Conservation (phyloP, 2,113 vertebrate species). For the Spilogale gracilis region DNA sequence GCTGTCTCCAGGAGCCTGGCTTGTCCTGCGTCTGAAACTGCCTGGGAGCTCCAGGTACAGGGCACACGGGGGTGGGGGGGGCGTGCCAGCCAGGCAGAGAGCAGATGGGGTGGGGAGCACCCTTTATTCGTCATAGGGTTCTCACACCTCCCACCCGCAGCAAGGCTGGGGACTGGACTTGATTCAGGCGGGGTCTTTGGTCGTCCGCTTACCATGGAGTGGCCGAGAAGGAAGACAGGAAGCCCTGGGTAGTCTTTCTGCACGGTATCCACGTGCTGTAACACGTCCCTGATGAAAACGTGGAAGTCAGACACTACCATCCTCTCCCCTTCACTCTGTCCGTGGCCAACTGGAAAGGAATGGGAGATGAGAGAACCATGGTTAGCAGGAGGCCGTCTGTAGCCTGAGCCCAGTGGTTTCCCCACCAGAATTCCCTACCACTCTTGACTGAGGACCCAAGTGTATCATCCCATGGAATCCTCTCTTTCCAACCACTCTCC, state of each 20-base stretch:
- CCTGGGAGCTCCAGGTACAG: neutral
- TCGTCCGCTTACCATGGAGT: slow-evolving; percentile 94
- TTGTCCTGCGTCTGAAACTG: neutral
- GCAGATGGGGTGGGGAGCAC: neutral
- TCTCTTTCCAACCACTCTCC: fast-evolving
- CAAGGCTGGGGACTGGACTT: fast-evolving
- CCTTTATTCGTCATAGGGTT: neutral
- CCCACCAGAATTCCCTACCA: fast-evolving
- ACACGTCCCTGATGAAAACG: slow-evolving; percentile 93
- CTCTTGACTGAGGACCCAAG: neutral
- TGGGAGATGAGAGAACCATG: neutral
- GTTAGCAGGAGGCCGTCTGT: neutral
- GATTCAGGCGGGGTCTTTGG: neutral
- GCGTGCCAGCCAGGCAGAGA: neutral
- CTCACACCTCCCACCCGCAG: neutral
- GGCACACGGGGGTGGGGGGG: neutral
- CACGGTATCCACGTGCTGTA: slow-evolving; percentile 95
- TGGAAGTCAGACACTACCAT: slow-evolving; percentile 97
- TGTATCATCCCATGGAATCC: fast-evolving
- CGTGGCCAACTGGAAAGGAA: slow-evolving; percentile 93
- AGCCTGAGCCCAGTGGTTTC: fast-evolving
- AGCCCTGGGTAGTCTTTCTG: slow-evolving; percentile 91
- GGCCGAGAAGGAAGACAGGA: slow-evolving; percentile 95
- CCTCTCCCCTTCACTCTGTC: slow-evolving; percentile 96
- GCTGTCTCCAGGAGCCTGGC: neutral